Evolutionary conservation across 2,113 vertebrate species (phyloP).

Genomic region (Microcebus lehilahytsara): DNA sequence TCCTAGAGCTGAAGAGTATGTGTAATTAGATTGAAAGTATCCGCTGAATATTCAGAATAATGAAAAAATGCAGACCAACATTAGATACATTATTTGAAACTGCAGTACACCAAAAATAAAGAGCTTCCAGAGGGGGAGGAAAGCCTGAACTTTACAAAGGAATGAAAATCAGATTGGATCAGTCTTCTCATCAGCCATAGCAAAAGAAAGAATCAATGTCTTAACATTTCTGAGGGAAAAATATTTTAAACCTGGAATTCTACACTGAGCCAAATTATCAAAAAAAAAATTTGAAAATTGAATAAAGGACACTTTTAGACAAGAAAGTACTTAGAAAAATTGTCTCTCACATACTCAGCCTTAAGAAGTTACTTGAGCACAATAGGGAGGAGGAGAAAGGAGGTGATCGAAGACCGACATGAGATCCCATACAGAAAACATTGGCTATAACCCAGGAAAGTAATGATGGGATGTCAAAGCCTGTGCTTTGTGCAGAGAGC

Average conservation of each 20-base stretch:
- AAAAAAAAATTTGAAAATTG: background rate
- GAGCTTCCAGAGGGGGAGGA: background rate
- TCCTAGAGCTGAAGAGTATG: background rate
- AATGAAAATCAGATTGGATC: background rate
- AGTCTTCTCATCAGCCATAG: background rate
- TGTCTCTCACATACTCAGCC: background rate
- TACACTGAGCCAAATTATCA: background rate
- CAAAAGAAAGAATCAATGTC: background rate
- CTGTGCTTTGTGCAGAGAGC: background rate
- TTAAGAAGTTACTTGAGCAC: background rate
- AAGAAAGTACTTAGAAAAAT: background rate
- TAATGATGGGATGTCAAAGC: background rate
- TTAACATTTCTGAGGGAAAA: background rate
- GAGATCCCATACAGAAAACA: background rate
- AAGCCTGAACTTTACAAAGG: background rate
- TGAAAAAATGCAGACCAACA: background rate
- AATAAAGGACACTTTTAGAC: background rate
- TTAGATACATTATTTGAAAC: background rate
- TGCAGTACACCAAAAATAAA: background rate
- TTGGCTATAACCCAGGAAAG: background rate
- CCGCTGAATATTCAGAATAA: background rate
- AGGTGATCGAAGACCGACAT: background rate
- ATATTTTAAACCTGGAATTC: conserved; percentile 27
- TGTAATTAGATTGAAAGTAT: background rate
- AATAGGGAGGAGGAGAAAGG: background rate